A percentile compares a stretch with the other conserved stretches of the same genome.
phyloP scores from a whole-genome alignment of 2,113 vertebrate species.

The Cinclus mexicanus region DNA sequence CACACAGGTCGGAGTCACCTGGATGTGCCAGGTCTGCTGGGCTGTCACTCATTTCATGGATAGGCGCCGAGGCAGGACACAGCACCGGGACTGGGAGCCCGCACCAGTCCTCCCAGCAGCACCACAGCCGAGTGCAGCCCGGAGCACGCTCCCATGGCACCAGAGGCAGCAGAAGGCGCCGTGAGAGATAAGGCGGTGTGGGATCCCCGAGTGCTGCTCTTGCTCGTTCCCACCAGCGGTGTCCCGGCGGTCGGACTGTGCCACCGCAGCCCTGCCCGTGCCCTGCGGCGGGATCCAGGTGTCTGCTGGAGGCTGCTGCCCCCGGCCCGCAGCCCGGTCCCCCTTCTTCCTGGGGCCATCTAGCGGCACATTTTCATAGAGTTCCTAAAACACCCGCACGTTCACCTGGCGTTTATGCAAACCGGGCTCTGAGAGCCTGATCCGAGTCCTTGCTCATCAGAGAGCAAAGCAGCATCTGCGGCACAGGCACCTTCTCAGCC shows the following conservation, averaged over 20 bases:
- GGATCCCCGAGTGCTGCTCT: background rate
- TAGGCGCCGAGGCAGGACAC: background rate
- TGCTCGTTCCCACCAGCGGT: background rate
- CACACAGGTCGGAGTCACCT: background rate
- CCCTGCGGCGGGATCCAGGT: background rate
- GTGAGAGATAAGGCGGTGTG: background rate
- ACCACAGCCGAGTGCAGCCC: accelerated
- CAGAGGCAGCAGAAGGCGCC: background rate
- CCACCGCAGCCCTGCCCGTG: background rate
- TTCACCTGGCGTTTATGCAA: background rate
- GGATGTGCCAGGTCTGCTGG: accelerated
- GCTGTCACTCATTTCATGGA: background rate
- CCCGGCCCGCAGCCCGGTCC: background rate
- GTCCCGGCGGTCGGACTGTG: background rate
- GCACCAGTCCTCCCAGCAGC: accelerated
- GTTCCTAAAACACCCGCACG: accelerated
- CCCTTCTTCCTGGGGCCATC: conserved; percentile 55
- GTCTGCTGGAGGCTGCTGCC: background rate
- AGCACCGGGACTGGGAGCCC: background rate
- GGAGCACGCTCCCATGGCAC: accelerated
- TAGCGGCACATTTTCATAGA: conserved; percentile 37
- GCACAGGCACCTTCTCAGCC: background rate
- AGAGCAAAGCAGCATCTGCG: background rate
- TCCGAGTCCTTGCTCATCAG: accelerated
- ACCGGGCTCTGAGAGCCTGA: background rate